These are phyloP conservation scores for Dysmachus trigonus DNA, from an alignment of 2,888 invertebrate species.

Conservation along the genomic window DNA sequence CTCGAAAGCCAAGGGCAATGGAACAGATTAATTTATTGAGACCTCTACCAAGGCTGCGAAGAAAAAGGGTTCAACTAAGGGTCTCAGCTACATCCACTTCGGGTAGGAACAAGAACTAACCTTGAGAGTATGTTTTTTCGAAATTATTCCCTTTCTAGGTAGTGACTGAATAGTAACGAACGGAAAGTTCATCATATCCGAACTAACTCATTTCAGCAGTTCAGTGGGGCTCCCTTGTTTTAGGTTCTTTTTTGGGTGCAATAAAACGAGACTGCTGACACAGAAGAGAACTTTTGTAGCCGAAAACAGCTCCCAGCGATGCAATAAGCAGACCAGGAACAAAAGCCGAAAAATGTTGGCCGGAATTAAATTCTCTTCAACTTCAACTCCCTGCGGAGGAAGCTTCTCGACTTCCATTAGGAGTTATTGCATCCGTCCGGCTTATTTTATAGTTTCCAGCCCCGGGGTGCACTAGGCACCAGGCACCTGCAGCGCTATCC, in stretches of 20 bases:
- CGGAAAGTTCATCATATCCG: neutral
- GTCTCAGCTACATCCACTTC: no score
- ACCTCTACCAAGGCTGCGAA: neutral
- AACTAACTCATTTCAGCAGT: neutral
- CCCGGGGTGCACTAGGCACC: neutral
- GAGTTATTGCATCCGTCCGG: neutral
- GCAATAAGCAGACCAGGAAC: neutral
- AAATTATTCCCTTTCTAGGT: neutral
- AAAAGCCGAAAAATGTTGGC: neutral
- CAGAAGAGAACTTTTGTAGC: neutral
- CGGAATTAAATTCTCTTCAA: neutral
- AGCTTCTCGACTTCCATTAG: neutral
- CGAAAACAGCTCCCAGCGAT: neutral
- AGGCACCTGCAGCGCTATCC: neutral
- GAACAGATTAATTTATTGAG: neutral
- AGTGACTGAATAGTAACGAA: neutral
- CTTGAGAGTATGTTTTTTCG: neutral
- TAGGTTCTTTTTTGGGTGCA: neutral
- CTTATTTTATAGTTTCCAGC: neutral
- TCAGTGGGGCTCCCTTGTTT: neutral
- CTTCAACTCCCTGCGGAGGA: neutral
- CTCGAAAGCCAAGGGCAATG: neutral
- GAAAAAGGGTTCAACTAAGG: no score
- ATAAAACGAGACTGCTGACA: neutral
- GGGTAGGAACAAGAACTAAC: neutral